Evolutionary conservation across 64 coral and sea anemone species (phyloP), one percentile per base, ranked within the genome.

Genomic region (Montipora sp.): DNA sequence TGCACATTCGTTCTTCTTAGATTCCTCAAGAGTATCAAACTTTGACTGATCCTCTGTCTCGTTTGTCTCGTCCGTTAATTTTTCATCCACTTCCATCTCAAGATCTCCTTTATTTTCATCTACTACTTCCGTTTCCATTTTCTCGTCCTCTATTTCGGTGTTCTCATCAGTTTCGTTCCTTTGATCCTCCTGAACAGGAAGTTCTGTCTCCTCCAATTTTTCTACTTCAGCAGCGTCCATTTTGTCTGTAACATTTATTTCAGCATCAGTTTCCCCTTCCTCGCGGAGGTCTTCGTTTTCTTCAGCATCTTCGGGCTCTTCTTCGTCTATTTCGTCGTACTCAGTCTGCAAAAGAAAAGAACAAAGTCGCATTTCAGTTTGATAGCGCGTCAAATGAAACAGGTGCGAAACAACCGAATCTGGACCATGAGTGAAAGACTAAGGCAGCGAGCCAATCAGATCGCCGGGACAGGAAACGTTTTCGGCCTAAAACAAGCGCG

Each of bases 311-410:
- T 94, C 92, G 16, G 73, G 77, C 0, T 57, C 50, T 77, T 94
- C 87, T 77, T 94, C 92, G 47, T 94, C 89, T 9, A 12, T 60
- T 44, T 81, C 79, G 47, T 87, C 86, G 50, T 57, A 93, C 12
- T 80, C 77, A 47, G 49, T 59, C 66, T 88, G 78, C 2, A 75
- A 93, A 43, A 20, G 16, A 27, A n/a, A 66, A 19, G 24, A 50
- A 80, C 11, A 46, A 51, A 21, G 48, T 6, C 3, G 11, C 9
- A 16, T 63, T 63, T 63, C 0, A 57, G 53, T 8, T 57, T 12
- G 60, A 11, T 12, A 0, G 60, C 60, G 60, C 60, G 0, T 63
- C 60, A 16, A 63, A 63, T 63, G 14, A 63, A 63, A 63, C 60
- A 63, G 13, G 8, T 15, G 9, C 8, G 9, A 63, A 63, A 63